Conservation (phyloP, 2,797 vertebrate species). For the Octomys mimax region DNA sequence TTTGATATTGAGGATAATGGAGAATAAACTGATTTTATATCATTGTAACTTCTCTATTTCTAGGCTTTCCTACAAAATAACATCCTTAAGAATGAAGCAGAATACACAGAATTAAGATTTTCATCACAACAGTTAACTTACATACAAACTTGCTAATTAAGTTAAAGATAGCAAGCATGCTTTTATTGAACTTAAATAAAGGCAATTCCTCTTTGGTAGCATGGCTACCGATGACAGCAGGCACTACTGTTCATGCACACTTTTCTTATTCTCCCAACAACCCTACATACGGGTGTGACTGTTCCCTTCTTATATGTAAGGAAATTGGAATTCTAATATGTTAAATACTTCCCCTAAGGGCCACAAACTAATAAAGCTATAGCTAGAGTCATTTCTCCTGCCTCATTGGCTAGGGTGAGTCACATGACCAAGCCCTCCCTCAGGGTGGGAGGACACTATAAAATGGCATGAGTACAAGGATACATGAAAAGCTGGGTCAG, state of each 20-base stretch:
- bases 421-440: neutral
- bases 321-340: constrained; percentile 32
- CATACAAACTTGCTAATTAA: neutral
- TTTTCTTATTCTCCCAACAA: constrained; percentile 27
- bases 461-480: neutral
- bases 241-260: neutral
- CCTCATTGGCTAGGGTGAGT: neutral
- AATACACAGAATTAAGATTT: constrained; percentile 10
- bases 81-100: neutral
- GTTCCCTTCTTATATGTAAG: constrained; percentile 35
- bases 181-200: constrained; percentile 53
- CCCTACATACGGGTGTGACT: neutral
- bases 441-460: neutral
- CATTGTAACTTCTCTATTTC: neutral
- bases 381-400: neutral
- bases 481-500: neutral
- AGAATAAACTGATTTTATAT: constrained; percentile 6
- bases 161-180: neutral
- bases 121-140: neutral
- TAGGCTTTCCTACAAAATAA: neutral
- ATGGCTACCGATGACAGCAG: neutral
- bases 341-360: constrained; percentile 29
- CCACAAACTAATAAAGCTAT: constrained; percentile 28
- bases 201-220: neutral
- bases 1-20: neutral